These are phyloP conservation scores for Xenopus laevis DNA, from an alignment of 2,113 vertebrate genomes.

Conservation along the genomic window DNA sequence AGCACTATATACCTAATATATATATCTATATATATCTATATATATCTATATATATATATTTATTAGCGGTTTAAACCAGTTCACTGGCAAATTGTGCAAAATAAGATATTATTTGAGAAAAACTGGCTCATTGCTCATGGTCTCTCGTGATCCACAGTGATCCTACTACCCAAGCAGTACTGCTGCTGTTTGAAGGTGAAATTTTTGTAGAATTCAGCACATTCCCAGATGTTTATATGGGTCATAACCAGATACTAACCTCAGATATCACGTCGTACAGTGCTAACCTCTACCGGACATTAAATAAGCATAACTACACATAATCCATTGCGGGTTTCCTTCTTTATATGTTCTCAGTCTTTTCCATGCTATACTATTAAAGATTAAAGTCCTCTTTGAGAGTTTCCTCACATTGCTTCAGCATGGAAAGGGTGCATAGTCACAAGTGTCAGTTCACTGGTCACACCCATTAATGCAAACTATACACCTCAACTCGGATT, in stretches of 20 bases:
- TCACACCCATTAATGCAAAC: neutral
- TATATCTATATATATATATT: no score
- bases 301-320: no score
- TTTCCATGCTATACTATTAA: neutral
- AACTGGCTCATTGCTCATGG: no score
- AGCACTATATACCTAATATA: no score
- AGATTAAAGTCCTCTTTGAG: neutral
- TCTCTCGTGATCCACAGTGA: neutral
- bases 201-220: constrained; percentile 24
- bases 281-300: no score
- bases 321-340: no score
- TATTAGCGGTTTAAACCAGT: no score
- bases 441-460: neutral
- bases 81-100: no score
- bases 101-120: no score
- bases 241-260: neutral
- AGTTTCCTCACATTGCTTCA: neutral
- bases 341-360: neutral
- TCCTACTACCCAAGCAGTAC: neutral
- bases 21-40: no score
- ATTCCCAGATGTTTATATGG: neutral
- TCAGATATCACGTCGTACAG: neutral
- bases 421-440: neutral
- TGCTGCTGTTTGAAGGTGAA: constrained; percentile 29
- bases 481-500: neutral